phyloP scores from a whole-genome alignment of 2,113 vertebrate genomes.

The Glaucidium brasilianum region DNA sequence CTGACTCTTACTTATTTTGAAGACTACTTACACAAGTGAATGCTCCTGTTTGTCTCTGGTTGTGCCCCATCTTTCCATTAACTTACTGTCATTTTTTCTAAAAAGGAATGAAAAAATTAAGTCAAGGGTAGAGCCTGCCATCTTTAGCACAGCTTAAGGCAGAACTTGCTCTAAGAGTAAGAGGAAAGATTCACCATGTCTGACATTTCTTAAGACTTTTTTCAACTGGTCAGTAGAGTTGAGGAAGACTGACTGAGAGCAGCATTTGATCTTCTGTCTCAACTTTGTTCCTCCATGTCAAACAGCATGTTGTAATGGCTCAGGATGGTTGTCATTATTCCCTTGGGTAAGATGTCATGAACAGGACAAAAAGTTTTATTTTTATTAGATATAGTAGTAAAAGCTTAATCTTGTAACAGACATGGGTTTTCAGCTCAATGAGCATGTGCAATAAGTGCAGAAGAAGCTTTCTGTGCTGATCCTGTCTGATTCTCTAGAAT shows the following conservation, averaged over 20 bases:
- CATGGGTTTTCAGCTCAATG: not conserved
- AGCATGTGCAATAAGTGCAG: not conserved
- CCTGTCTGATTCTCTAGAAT: not conserved
- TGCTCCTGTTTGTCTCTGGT: not conserved
- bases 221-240: not conserved
- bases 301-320: not conserved
- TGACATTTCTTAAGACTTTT: not conserved
- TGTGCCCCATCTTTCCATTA: not conserved
- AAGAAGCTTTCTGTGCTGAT: not conserved
- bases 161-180: not conserved
- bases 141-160: not conserved
- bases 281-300: not conserved
- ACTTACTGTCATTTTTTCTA: not conserved
- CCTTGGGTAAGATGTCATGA: not conserved
- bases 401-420: not conserved
- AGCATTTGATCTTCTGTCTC: not conserved
- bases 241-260: not conserved
- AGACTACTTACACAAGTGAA: not conserved
- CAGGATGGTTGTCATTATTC: not conserved
- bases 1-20: not conserved
- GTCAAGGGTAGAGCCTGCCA: not conserved
- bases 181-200: not conserved
- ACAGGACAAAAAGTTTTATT: not conserved
- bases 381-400: not conserved
- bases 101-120: not conserved